Base-by-base conservation (phyloP, 1,140 invertebrate genomes). In the Bursaphelenchus mucronatus region DNA sequence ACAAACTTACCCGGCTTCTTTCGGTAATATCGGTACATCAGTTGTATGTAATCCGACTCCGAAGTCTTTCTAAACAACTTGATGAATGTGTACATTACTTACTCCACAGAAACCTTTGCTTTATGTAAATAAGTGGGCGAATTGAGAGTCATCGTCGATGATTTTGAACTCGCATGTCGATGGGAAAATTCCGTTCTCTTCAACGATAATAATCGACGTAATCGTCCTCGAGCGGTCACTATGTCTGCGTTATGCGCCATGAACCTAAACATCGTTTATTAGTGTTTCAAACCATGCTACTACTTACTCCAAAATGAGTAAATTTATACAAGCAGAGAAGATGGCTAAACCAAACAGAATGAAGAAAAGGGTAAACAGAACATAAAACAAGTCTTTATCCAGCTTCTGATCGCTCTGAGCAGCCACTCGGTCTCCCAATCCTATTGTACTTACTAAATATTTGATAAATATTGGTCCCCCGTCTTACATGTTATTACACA, bases 341-440 rank as follows among this genome's bases (percentile, higher is more conserved):
- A 99, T 95, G 21, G 95, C 94, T 82, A 99, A 87, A 52, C 96
- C 96, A 83, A 97, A 97, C 51, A 99, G 87, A 74, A 99, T 98
- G 85, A 98, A 99, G 76, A 98, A 91, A 64, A 99, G 86, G 68
- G 92, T 91, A 82, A 98, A 97, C 83, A 93, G 90, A 71, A 97
- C 92, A 82, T 98, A 98, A 73, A 92, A 91, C 3, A 92, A 92
- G 76, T 94, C 91, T 61, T 88, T 88, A 81, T 92, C 90, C n/a
- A 97, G 86, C 44, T 91, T 91, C 80, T 90, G 89, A 81, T 96
- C 90, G 78, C 94, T 94, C 87, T 95, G 86, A 83, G 86, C 74
- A 15, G 76, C 70, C 8, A 88, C 87, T 74, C 84, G 86, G 73
- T 88, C 87, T 6, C 87, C 87, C 70, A 87, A 86, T 39, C 84